Evolutionary conservation across 2,797 vertebrate genomes (phyloP).

Genomic region (Perdix hodgsoniae): DNA sequence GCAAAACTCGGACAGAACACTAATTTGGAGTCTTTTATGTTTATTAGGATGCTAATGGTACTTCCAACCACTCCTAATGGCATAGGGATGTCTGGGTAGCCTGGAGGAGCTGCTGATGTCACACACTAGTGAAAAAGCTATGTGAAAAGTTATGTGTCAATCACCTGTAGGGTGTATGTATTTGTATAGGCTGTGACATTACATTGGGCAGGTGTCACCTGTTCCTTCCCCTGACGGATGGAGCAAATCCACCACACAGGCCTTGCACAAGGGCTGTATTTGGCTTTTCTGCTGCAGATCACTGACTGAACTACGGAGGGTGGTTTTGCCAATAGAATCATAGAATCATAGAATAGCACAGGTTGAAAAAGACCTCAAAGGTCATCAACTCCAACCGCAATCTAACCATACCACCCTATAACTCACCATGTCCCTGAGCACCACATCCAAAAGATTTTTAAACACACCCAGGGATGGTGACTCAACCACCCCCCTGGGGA

Average conservation of each 20-base stretch:
- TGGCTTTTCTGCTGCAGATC: not conserved
- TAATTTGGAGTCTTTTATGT: not conserved
- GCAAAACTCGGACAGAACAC: not conserved
- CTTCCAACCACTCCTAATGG: not conserved
- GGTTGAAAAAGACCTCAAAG: too few species aligned
- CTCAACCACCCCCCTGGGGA: too few species aligned
- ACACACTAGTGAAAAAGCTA: not conserved
- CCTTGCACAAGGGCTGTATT: not conserved
- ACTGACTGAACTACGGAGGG: accelerated
- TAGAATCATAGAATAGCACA: too few species aligned
- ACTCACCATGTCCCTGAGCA: too few species aligned
- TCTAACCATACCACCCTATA: too few species aligned
- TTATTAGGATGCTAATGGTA: too few species aligned
- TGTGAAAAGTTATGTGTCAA: accelerated
- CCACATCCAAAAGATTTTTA: too few species aligned
- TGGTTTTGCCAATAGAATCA: accelerated
- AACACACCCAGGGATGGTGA: too few species aligned
- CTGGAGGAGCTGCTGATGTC: not conserved
- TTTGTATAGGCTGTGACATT: not conserved
- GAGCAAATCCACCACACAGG: not conserved
- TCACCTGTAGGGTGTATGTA: not conserved
- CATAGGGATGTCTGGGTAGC: accelerated
- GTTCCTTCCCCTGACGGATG: accelerated
- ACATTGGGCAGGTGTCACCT: accelerated
- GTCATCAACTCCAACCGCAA: too few species aligned